These are phyloP conservation scores for Lutjanus argentimaculatus DNA, from an alignment of 2,797 vertebrate genomes.

Conservation along the genomic window DNA sequence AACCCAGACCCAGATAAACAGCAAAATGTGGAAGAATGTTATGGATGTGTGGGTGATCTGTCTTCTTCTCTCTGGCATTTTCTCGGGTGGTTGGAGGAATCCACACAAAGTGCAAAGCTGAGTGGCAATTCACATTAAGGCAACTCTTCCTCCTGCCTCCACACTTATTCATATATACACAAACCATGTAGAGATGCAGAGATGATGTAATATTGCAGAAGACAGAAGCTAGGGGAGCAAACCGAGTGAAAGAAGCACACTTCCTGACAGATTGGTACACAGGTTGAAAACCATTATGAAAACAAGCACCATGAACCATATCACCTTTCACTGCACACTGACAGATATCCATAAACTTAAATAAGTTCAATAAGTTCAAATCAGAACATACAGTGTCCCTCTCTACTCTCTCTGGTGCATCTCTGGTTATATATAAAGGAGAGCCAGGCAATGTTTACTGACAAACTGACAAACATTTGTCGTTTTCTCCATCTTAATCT, in stretches of 20 bases:
- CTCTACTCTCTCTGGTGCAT: constrained; percentile 1
- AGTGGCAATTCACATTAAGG: constrained; percentile 33
- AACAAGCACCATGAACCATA: background rate
- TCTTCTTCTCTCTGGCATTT: constrained; percentile 24
- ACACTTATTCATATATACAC: constrained; percentile 15
- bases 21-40: constrained; percentile 28
- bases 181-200: constrained; percentile 28
- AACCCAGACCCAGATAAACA: constrained; percentile 34
- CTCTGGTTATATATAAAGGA: constrained; percentile 3
- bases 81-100: constrained; percentile 9
- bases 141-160: constrained; percentile 22
- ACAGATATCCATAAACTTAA: background rate
- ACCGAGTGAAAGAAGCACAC: background rate
- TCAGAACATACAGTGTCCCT: background rate
- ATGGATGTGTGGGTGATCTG: constrained; percentile 22
- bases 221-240: constrained; percentile 2
- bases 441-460: background rate
- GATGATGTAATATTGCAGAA: constrained; percentile 40
- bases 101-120: constrained; percentile 24
- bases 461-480: background rate
- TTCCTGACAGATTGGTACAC: constrained; percentile 10
- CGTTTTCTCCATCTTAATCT: constrained; percentile 21
- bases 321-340: background rate
- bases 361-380: constrained; percentile 3
- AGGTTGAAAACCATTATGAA: constrained; percentile 7